A percentile compares a stretch with the other conserved stretches of the same genome.
phyloP scores from a whole-genome alignment of 2,888 invertebrate species.

The Oxystoma pomonae region DNA sequence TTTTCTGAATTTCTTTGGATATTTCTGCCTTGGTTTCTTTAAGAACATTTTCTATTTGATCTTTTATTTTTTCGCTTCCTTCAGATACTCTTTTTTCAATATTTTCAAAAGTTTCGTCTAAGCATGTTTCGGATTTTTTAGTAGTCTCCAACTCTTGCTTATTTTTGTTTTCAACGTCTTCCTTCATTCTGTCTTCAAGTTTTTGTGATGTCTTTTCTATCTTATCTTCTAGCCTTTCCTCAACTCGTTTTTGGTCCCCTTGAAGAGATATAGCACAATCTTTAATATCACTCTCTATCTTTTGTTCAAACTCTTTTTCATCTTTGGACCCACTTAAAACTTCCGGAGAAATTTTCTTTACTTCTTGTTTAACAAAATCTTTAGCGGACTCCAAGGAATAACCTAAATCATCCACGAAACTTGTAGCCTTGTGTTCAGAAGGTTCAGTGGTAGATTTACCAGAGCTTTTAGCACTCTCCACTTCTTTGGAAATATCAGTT shows the following conservation, averaged over 20 bases:
- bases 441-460: neutral
- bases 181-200: neutral
- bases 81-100: conserved; percentile 3
- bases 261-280: neutral
- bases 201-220: conserved; percentile 13
- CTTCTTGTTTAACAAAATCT: conserved; percentile 5
- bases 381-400: neutral
- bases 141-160: conserved; percentile 9
- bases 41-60: too few species aligned
- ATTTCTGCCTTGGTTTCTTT: too few species aligned
- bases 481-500: too few species aligned
- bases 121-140: conserved; percentile 6
- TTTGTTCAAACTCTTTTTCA: conserved; percentile 6
- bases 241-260: neutral
- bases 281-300: conserved; percentile 13
- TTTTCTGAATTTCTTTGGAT: neutral
- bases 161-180: neutral
- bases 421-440: neutral
- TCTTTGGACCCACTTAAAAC: conserved; percentile 4
- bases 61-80: too few species aligned
- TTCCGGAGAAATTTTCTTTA: conserved; percentile 8
- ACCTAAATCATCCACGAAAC: neutral
- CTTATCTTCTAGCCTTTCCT: conserved; percentile 7
- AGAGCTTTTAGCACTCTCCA: neutral
- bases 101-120: conserved; percentile 9